Evolutionary conservation across 1,140 invertebrate species (phyloP).

Genomic region (Steinernema khuongi): DNA sequence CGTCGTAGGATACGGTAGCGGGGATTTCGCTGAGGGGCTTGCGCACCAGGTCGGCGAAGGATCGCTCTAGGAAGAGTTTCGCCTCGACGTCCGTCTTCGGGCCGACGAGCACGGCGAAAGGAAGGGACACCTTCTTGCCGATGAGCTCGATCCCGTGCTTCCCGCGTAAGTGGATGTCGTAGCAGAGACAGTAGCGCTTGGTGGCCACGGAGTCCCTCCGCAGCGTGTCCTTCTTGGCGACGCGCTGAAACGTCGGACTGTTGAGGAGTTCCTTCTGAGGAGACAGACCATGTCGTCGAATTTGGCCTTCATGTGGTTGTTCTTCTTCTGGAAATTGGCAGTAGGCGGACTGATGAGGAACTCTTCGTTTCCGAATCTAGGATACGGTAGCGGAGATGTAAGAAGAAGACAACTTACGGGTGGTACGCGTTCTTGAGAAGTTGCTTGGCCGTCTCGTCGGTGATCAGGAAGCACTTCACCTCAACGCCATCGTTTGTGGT

Average conservation of each 20-base stretch:
- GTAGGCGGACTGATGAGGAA: slow-evolving; percentile 52
- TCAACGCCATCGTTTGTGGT: slow-evolving; percentile 41
- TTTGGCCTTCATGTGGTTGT: slow-evolving; percentile 44
- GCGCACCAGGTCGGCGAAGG: slow-evolving; percentile 54
- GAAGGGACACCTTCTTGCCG: slow-evolving; percentile 53
- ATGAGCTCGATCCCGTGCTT: slow-evolving; percentile 56
- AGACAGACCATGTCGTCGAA: slow-evolving; percentile 55
- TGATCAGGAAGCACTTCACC: slow-evolving; percentile 55
- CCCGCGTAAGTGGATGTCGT: slow-evolving; percentile 39
- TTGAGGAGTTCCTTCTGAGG: background rate
- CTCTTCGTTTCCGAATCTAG: slow-evolving; percentile 53
- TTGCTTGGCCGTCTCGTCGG: slow-evolving; percentile 55
- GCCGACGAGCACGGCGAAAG: slow-evolving; percentile 56
- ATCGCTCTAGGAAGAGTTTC: slow-evolving; percentile 56
- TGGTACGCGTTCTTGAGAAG: slow-evolving; percentile 55
- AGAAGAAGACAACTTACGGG: slow-evolving; percentile 40
- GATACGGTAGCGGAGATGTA: slow-evolving; percentile 3
- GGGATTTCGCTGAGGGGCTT: slow-evolving; percentile 53
- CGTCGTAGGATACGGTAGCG: slow-evolving; percentile 38
- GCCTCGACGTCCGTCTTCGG: slow-evolving; percentile 58
- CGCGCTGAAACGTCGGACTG: slow-evolving; percentile 45
- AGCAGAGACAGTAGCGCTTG: slow-evolving; percentile 56
- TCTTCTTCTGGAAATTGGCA: slow-evolving; percentile 44
- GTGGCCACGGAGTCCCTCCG: slow-evolving; percentile 53
- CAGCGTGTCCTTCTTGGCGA: slow-evolving; percentile 55